These are phyloP conservation scores for Patella ulyssiponensis DNA, from an alignment of 2,888 invertebrate species.

Conservation along the genomic window DNA sequence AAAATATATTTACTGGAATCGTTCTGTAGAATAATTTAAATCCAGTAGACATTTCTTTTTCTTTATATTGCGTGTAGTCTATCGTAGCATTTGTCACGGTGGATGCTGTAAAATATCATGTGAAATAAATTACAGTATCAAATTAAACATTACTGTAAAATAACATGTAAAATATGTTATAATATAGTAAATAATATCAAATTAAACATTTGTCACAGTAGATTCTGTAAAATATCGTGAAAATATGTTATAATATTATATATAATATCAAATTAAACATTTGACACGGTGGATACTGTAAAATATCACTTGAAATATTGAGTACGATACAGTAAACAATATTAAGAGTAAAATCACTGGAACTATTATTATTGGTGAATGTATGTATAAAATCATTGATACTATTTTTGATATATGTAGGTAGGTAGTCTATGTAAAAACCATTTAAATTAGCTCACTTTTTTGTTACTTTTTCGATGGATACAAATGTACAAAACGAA, in stretches of 20 bases:
- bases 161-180: too few species aligned
- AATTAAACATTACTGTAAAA: too few species aligned
- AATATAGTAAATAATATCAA: constrained; percentile 73
- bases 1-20: constrained; percentile 17
- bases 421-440: too few species aligned
- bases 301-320: neutral
- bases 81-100: constrained; percentile 15
- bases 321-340: too few species aligned
- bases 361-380: too few species aligned
- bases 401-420: too few species aligned
- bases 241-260: too few species aligned
- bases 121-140: neutral
- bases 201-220: constrained; percentile 3
- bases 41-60: constrained; percentile 74
- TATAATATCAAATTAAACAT: neutral
- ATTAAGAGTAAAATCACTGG: too few species aligned
- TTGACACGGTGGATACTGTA: constrained; percentile 15
- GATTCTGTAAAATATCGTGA: constrained; percentile 7
- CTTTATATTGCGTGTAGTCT: constrained; percentile 75
- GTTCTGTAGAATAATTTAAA: constrained; percentile 19
- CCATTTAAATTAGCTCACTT: too few species aligned
- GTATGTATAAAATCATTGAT: too few species aligned
- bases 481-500: constrained; percentile 73
- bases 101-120: constrained; percentile 10
- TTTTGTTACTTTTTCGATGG: too few species aligned